Conservation (phyloP, 37 sponge, comb jelly and placozoan species). For the Theonella swinhoei region DNA sequence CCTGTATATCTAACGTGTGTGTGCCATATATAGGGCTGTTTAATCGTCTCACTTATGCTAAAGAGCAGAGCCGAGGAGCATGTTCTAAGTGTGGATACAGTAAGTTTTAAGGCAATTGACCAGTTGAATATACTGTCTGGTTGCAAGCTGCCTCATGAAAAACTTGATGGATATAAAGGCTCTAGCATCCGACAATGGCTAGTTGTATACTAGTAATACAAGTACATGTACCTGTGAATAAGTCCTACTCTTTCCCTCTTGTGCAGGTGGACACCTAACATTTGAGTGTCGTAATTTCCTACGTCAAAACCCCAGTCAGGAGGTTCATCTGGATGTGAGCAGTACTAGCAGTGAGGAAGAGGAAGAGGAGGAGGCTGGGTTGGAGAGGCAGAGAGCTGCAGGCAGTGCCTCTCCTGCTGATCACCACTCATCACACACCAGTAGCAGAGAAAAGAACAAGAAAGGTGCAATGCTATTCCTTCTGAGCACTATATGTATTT, state of each 20-base stretch:
- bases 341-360: slow-evolving; percentile 88
- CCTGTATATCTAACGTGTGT: no score
- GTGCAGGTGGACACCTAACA: slow-evolving; percentile 86
- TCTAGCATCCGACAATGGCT: no score
- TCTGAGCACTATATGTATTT: no score
- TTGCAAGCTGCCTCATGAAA: no score
- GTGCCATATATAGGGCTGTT: slow-evolving; percentile 60
- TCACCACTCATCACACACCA: no score
- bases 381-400: neutral
- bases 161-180: no score
- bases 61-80: slow-evolving; percentile 63
- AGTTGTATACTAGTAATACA: no score
- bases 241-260: no score
- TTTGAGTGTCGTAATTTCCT: slow-evolving; percentile 91
- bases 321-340: slow-evolving; percentile 81
- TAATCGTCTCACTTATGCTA: slow-evolving; percentile 68
- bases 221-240: no score
- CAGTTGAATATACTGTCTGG: neutral
- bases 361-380: slow-evolving; percentile 21
- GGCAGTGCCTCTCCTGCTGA: no score
- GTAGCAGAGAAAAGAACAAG: no score
- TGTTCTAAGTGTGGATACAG: slow-evolving; percentile 83
- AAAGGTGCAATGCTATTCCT: no score
- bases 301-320: slow-evolving; percentile 70
- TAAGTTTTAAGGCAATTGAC: slow-evolving; percentile 11